Percentiles rank a stretch among this genome's conserved stretches.
Conservation (phyloP, 2,113 vertebrate genomes). For the Cochlearius cochlearius region DNA sequence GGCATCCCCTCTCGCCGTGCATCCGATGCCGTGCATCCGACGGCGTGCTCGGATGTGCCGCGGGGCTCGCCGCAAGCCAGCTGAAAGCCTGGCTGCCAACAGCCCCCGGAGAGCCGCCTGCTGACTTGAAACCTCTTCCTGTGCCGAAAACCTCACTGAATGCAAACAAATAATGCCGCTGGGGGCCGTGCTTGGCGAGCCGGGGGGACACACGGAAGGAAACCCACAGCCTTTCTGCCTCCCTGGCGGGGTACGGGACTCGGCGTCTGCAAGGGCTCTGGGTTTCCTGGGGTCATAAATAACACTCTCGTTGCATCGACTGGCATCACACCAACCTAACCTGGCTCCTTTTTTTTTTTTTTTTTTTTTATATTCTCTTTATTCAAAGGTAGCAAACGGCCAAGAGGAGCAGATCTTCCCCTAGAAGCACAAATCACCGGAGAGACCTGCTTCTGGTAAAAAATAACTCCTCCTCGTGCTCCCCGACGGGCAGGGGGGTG, state of each 20-base stretch:
- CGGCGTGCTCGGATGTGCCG: not conserved
- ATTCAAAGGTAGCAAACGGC: not conserved
- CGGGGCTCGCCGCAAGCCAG: not conserved
- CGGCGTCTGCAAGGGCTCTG: rapidly evolving
- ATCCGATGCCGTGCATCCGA: not conserved
- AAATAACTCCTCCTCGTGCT: rapidly evolving
- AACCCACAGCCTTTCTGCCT: not conserved
- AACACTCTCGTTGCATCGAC: rapidly evolving
- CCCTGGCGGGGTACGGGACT: rapidly evolving
- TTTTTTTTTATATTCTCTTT: not conserved
- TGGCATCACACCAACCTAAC: not conserved
- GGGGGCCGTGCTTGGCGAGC: not conserved
- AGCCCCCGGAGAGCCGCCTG: not conserved
- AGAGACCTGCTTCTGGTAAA: constrained; percentile 11
- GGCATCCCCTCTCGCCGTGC: not conserved
- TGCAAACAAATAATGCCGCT: not conserved
- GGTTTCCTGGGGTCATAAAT: not conserved
- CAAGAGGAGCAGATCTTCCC: not conserved
- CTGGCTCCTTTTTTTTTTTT: not conserved
- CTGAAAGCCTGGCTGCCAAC: not conserved
- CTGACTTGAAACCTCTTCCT: constrained; percentile 16
- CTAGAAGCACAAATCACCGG: not conserved
- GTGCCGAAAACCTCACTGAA: not conserved
- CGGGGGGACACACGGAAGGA: not conserved
- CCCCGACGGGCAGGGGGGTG: not conserved